Base-by-base conservation (phyloP, 1,140 invertebrate species). In the Drosophila takahashii region DNA sequence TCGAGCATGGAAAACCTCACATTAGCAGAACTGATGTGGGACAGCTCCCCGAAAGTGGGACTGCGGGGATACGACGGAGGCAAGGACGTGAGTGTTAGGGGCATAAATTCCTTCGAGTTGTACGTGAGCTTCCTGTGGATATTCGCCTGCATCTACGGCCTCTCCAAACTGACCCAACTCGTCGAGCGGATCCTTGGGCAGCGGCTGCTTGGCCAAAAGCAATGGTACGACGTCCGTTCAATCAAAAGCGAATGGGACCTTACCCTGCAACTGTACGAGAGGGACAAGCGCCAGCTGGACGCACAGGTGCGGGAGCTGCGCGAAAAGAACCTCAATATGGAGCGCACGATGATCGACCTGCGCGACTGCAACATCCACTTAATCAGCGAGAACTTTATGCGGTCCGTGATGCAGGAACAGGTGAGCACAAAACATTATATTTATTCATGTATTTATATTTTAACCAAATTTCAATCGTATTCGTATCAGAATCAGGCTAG, bases 321-420 rank as follows among this genome's bases (percentile, higher is more conserved):
- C 4, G 62, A 80, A 10, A 89, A 69, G 41, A 89, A 89, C 36
- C 58, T 44, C 29, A 65, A 41, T 9, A 15, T 89, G 53, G 84
- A 90, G 44, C 42, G 58, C 27, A 65, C 62, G 18, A 69, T 90
- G 62, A 18, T 22, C 3, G 79, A 87, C 18, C 51, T 87, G 16
- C 54, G 85, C 26, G 80, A 85, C 47, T 84, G 62, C 13, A 89
- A 87, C 71, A 41, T 84, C 0, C 60, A 84, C 5, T 52, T 89
- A 50, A 83, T 87, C 11, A 89, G 76, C 22, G 79, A 89, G 62
- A 79, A 87, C 37, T 89, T 66, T 15, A 87, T 80, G 67, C 79
- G 72, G 2, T 66, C 66, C 2, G 66, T 89, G 1, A 44, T 83
- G 18, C 72, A 83, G 39, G 72, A 89, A 41, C 76, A 84, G 22